Conservation (phyloP, 2,888 invertebrate species). For the Cataglyphis altisquamis region DNA sequence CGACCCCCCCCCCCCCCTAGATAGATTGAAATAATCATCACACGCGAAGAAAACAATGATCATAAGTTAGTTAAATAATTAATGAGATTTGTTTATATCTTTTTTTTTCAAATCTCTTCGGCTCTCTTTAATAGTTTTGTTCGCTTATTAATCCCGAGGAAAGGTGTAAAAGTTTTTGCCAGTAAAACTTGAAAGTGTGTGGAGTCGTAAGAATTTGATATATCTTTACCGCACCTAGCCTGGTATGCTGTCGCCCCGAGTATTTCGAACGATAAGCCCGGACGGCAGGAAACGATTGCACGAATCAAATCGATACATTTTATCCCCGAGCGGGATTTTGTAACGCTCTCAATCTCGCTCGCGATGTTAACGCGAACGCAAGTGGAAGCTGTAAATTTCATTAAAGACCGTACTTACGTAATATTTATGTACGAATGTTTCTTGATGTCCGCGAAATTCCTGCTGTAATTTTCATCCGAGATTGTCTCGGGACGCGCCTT, state of each 20-base stretch:
- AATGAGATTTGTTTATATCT: slow-evolving; percentile 7
- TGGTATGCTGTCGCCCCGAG: slow-evolving; percentile 38
- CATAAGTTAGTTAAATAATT: not conserved
- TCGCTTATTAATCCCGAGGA: not conserved
- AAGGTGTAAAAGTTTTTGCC: not conserved
- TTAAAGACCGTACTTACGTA: not conserved
- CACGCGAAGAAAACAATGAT: not conserved
- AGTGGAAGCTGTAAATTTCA: slow-evolving; percentile 35
- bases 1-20: not conserved
- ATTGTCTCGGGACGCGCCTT: slow-evolving; percentile 2
- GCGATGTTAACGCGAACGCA: slow-evolving; percentile 1
- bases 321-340: slow-evolving; percentile 48
- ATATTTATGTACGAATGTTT: slow-evolving; percentile 2
- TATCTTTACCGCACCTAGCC: not conserved
- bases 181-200: not conserved
- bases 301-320: slow-evolving; percentile 43
- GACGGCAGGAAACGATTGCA: slow-evolving; percentile 36
- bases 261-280: slow-evolving; percentile 31
- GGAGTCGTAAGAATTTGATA: not conserved
- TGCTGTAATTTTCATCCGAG: not conserved
- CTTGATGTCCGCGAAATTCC: not conserved
- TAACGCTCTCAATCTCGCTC: slow-evolving; percentile 23
- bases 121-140: not conserved
- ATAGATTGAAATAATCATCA: not conserved
- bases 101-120: not conserved